Evolutionary conservation across 2,888 invertebrate genomes (phyloP).

Genomic region (Drosophila falleni): DNA sequence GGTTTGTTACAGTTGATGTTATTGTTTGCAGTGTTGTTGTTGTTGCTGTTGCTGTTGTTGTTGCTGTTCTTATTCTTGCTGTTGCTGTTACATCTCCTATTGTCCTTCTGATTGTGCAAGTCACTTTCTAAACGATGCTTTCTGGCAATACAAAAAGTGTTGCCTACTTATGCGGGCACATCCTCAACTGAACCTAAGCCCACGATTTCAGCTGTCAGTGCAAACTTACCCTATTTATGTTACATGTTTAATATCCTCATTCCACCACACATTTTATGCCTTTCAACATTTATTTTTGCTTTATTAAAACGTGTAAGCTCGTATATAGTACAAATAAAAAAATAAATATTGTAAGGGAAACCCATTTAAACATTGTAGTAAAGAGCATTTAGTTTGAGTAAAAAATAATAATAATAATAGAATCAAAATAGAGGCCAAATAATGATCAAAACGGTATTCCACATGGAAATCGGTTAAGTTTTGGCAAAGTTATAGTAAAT

Average conservation of each 20-base stretch:
- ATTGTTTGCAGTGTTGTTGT: slow-evolving; percentile 21
- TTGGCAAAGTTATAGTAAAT: too few relatives aligned
- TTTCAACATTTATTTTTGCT: background rate
- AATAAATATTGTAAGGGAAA: too few relatives aligned
- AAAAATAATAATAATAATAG: too few relatives aligned
- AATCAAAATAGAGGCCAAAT: too few relatives aligned
- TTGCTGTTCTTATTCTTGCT: slow-evolving; percentile 21
- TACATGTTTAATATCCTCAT: background rate
- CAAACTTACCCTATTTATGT: background rate
- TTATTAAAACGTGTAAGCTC: background rate
- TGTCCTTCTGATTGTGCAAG: slow-evolving; percentile 44
- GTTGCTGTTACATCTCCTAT: slow-evolving; percentile 32
- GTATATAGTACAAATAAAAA: background rate
- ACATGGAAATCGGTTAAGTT: too few relatives aligned
- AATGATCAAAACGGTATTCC: too few relatives aligned
- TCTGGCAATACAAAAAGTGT: slow-evolving; percentile 33
- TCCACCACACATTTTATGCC: background rate
- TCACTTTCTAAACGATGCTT: slow-evolving; percentile 39
- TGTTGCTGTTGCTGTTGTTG: slow-evolving; percentile 21
- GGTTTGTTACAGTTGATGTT: slow-evolving; percentile 42
- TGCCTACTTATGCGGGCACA: slow-evolving; percentile 53
- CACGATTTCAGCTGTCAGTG: background rate
- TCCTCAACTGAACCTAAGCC: background rate
- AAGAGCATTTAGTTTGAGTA: too few relatives aligned
- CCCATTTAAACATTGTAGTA: too few relatives aligned